Conservation (phyloP, 2,113 vertebrate species). For the Opisthocomus hoazin region DNA sequence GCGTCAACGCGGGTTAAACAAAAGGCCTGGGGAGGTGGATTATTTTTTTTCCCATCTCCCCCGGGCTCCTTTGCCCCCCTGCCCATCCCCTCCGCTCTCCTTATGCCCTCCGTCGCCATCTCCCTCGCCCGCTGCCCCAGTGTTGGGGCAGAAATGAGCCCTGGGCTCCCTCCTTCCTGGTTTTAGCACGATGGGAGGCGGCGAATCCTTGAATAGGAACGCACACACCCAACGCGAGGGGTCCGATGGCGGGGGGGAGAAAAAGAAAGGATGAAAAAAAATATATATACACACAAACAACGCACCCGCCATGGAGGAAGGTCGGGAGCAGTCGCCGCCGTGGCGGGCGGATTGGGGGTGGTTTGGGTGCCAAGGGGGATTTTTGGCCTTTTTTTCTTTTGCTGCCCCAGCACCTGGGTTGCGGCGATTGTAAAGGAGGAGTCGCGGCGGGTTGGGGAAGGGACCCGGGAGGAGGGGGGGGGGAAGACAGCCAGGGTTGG, state of each 20-base stretch:
- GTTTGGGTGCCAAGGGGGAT: neutral
- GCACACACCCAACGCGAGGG: neutral
- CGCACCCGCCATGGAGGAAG: neutral
- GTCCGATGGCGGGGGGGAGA: neutral
- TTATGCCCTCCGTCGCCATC: neutral
- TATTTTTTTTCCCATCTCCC: neutral
- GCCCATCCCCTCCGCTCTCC: neutral
- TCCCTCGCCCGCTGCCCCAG: neutral
- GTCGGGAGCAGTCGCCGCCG: neutral
- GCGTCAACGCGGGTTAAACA: neutral
- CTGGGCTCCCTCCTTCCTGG: slow-evolving; percentile 40
- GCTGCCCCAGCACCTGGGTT: slow-evolving; percentile 4
- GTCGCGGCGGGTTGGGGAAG: neutral
- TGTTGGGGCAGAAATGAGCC: neutral
- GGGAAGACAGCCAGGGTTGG: neutral
- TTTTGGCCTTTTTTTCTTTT: neutral
- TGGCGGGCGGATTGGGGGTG: neutral
- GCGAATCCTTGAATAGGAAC: slow-evolving; percentile 15
- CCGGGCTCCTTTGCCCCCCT: neutral
- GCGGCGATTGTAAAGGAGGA: neutral
- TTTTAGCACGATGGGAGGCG: slow-evolving; percentile 17
- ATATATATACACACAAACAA: neutral
- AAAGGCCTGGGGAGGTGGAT: slow-evolving; percentile 37
- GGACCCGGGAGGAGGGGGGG: neutral
- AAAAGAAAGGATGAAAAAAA: neutral